phyloP scores from a whole-genome alignment of 2,888 invertebrate genomes.

The Acanthacorydalis orientalis region DNA sequence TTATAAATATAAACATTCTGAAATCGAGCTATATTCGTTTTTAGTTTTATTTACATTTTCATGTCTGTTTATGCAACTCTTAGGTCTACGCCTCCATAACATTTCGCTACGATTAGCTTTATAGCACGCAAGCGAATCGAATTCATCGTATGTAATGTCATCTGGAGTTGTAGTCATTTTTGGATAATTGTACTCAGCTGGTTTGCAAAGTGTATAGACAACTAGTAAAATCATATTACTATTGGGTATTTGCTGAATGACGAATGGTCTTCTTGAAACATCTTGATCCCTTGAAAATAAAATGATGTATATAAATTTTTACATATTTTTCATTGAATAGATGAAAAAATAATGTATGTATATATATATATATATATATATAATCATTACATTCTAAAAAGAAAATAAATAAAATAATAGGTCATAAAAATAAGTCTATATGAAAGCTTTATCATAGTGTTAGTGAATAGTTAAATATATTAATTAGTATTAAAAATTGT shows the following conservation, averaged over 20 bases:
- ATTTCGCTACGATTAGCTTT: conserved; percentile 24
- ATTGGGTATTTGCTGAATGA: conserved; percentile 54
- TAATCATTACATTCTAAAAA: not conserved
- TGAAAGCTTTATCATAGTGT: too few species aligned
- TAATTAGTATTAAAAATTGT: not conserved
- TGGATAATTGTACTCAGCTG: conserved; percentile 14
- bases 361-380: not conserved
- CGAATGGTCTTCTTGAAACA: conserved; percentile 37
- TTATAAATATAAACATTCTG: not conserved
- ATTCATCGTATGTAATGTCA: conserved; percentile 19
- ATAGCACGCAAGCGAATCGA: conserved; percentile 13
- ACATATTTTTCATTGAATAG: too few species aligned
- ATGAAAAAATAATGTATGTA: too few species aligned
- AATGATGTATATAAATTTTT: not conserved
- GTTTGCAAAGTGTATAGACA: conserved; percentile 44
- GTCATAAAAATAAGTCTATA: too few species aligned
- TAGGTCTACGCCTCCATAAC: conserved; percentile 47
- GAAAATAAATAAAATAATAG: too few species aligned
- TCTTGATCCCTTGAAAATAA: conserved; percentile 1
- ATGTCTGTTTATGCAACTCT: conserved; percentile 60
- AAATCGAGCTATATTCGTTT: not conserved
- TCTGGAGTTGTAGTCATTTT: conserved; percentile 18
- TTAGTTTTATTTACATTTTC: conserved; percentile 41
- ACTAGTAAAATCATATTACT: conserved; percentile 67
- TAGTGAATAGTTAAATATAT: not conserved